Evolutionary conservation across 2,888 invertebrate genomes (phyloP).

Genomic region (Drosophila koepferae): DNA sequence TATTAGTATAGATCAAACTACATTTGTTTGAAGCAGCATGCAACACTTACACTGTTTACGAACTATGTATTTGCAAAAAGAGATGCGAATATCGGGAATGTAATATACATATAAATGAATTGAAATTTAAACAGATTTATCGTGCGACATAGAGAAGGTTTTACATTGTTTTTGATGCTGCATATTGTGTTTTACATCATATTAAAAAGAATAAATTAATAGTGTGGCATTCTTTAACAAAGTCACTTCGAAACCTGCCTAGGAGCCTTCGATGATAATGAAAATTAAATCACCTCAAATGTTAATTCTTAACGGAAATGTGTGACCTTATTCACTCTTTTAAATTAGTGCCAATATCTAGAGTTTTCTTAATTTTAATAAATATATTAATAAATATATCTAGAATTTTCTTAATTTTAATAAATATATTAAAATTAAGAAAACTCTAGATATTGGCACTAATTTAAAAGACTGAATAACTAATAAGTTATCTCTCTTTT

Average conservation of each 20-base stretch:
- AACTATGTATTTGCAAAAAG: slow-evolving; percentile 53
- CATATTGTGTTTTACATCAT: not conserved
- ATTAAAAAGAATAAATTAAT: not conserved
- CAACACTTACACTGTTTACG: slow-evolving; percentile 81
- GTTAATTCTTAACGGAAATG: too few relatives aligned
- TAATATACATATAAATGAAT: slow-evolving; percentile 14
- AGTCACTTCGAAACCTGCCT: too few relatives aligned
- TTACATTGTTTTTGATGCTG: not conserved
- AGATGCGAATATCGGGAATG: slow-evolving; percentile 44
- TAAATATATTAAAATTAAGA: too few relatives aligned
- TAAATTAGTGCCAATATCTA: too few relatives aligned
- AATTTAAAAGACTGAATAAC: too few relatives aligned
- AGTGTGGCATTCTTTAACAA: too few relatives aligned
- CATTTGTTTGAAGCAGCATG: slow-evolving; percentile 40
- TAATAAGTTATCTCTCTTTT: too few relatives aligned
- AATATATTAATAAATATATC: too few relatives aligned
- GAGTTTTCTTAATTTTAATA: too few relatives aligned
- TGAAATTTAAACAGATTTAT: slow-evolving; percentile 20
- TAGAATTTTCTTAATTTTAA: too few relatives aligned
- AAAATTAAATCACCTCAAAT: not conserved
- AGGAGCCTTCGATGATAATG: not conserved
- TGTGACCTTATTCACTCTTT: too few relatives aligned
- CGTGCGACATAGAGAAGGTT: slow-evolving; percentile 31
- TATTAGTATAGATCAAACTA: not conserved
- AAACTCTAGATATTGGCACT: too few relatives aligned